Base-by-base conservation (phyloP, 2,888 invertebrate genomes). In the Eristalis pertinax region DNA sequence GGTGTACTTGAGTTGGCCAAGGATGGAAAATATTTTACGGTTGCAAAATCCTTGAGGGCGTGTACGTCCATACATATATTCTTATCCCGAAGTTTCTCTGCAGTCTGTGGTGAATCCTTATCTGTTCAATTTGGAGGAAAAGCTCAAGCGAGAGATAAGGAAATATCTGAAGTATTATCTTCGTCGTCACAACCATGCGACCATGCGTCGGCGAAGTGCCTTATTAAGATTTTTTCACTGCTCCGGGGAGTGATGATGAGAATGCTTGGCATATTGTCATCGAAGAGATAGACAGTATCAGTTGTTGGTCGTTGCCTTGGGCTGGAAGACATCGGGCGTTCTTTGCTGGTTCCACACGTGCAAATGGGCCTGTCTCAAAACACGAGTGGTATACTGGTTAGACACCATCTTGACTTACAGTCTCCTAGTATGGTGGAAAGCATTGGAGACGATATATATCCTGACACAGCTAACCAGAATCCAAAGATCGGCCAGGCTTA, bases 21-120 rank as follows among this genome's bases (percentile, higher is more conserved):
- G 60, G 67, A 72, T 43, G 26, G 70, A 72, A 58, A 65, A 65
- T 65, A 72, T 78, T 65, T 78, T 58, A 72, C 32, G 41, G 58
- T 78, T 58, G 41, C 56, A 70, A 4, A 70, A 29, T 38, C 78
- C 64, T 70, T 58, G 64, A 38, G 70, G 64, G 78, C 56, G 7
- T 32, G 32, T 32, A 5, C 32, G 32, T 8, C 32, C 32, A 10
- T 10, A 32, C 32, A 10, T 32, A 32, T 5, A 32, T 58, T 70
- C 72, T 78, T 38, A 8, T n/a, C 43, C 29, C 24, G 0, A 65
- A 70, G 65, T 43, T 29, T 26, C 69, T 29, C 10, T 43, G 19
- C 5, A 38, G 24, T 19, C 10, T 43, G 19, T 2, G 26, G 24
- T 19, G 13, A 10, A 60, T 24, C 13, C 58, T 24, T 32, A 15